Evolutionary conservation across 2,113 vertebrate genomes (phyloP).

Genomic region (Mesoclemmys tuberculata): DNA sequence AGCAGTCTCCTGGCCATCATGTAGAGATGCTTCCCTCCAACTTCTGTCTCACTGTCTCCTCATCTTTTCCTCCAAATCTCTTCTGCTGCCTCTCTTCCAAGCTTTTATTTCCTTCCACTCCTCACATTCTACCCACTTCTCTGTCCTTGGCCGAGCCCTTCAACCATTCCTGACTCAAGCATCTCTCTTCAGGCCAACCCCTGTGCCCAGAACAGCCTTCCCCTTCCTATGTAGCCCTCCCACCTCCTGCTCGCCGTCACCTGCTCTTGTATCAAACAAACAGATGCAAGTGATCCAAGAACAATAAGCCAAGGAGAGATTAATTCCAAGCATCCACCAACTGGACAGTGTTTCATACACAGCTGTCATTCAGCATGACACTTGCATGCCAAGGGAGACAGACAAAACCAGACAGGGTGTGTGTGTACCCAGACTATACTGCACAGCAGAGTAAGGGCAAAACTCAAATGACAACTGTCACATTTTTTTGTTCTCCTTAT

Average conservation of each 20-base stretch:
- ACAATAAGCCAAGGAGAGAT: conserved; percentile 3
- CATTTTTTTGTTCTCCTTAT: neutral
- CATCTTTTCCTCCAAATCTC: neutral
- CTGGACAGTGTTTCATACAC: conserved; percentile 16
- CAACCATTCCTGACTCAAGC: neutral
- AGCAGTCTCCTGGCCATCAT: neutral
- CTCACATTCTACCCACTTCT: neutral
- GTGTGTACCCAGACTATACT: neutral
- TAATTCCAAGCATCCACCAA: conserved; percentile 3
- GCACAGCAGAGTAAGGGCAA: conserved; percentile 13
- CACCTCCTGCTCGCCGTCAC: neutral
- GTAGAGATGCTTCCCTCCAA: neutral
- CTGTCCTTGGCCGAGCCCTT: neutral
- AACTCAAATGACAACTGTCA: neutral
- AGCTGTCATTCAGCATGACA: conserved; percentile 35
- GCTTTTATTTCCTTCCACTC: neutral
- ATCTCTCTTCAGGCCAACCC: neutral
- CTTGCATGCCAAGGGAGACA: neutral
- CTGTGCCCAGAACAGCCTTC: neutral
- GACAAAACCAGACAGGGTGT: neutral
- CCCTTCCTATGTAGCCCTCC: neutral
- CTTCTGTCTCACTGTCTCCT: neutral
- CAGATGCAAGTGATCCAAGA: conserved; percentile 13
- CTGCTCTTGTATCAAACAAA: accelerated
- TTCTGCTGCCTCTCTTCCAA: neutral